Conservation (phyloP, 2,113 vertebrate species). For the Jaculus jaculus region DNA sequence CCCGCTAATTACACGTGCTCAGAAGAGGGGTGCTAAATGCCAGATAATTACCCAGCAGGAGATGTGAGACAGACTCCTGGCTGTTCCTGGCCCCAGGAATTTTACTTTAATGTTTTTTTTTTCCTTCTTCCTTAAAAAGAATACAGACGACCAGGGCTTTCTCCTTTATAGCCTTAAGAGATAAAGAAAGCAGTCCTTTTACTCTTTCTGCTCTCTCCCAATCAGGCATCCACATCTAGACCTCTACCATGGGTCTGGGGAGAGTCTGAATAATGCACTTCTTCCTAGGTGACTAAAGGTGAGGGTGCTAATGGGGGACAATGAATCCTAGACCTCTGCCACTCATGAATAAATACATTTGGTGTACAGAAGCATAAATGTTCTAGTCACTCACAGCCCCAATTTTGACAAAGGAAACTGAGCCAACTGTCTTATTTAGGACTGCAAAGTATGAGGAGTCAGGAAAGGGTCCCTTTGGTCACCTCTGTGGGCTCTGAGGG, state of each 20-base stretch:
- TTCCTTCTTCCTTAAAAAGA: slow-evolving; percentile 1
- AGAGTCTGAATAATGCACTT: background rate
- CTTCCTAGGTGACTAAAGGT: background rate
- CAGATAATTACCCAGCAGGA: slow-evolving; percentile 73
- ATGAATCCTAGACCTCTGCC: background rate
- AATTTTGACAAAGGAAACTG: background rate
- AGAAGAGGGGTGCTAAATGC: slow-evolving; percentile 71
- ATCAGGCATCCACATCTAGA: background rate
- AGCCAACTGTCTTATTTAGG: background rate
- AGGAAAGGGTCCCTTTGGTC: background rate
- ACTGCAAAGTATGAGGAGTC: background rate
- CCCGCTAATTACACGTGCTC: slow-evolving; percentile 72
- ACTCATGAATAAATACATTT: too few species aligned
- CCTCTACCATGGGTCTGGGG: background rate
- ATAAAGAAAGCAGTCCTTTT: slow-evolving; percentile 24
- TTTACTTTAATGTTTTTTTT: slow-evolving; percentile 72
- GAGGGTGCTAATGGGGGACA: background rate
- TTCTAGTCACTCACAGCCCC: background rate
- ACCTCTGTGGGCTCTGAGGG: background rate
- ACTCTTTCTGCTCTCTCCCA: background rate
- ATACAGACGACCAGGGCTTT: background rate
- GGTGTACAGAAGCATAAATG: background rate
- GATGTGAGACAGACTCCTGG: slow-evolving; percentile 66
- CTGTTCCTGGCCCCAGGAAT: slow-evolving; percentile 63
- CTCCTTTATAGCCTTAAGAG: background rate